These are phyloP conservation scores for Alfaro cultratus DNA, from an alignment of 2,797 vertebrate species.

Conservation along the genomic window DNA sequence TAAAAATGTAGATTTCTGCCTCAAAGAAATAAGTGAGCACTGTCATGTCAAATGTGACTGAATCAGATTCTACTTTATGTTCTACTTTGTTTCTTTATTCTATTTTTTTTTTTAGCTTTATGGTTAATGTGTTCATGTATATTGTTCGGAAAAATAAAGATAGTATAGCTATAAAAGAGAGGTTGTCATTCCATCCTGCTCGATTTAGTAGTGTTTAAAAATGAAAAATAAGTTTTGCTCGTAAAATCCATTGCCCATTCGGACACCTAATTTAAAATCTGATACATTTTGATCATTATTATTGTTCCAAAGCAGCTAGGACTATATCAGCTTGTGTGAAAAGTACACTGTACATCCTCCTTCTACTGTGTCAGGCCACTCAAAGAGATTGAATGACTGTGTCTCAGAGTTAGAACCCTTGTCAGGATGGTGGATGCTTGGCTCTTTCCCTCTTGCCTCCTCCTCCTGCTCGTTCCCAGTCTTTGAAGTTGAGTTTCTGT, in stretches of 20 bases:
- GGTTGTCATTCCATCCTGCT: not conserved
- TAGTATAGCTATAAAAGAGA: not conserved
- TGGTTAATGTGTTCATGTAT: not conserved
- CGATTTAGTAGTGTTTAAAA: not conserved
- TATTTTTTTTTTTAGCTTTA: too few relatives aligned
- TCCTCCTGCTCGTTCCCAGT: conserved; percentile 18
- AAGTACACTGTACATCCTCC: not conserved
- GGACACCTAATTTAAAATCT: not conserved
- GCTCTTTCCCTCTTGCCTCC: conserved; percentile 11
- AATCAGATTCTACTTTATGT: not conserved
- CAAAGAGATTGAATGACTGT: conserved; percentile 21
- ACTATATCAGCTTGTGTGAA: not conserved
- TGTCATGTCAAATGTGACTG: not conserved
- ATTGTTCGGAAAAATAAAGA: too few relatives aligned
- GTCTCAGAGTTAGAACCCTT: conserved; percentile 32
- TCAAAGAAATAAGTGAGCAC: not conserved
- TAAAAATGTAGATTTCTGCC: not conserved
- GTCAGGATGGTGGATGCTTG: conserved; percentile 35
- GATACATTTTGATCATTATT: not conserved
- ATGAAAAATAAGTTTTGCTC: not conserved
- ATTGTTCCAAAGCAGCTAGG: not conserved
- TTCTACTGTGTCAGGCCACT: conserved; percentile 8
- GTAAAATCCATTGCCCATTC: not conserved
- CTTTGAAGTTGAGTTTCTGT: conserved; percentile 68
- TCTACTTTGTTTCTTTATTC: not conserved